Evolutionary conservation across 2,797 vertebrate species (phyloP).

Genomic region (Heteromormyrus szaboi): DNA sequence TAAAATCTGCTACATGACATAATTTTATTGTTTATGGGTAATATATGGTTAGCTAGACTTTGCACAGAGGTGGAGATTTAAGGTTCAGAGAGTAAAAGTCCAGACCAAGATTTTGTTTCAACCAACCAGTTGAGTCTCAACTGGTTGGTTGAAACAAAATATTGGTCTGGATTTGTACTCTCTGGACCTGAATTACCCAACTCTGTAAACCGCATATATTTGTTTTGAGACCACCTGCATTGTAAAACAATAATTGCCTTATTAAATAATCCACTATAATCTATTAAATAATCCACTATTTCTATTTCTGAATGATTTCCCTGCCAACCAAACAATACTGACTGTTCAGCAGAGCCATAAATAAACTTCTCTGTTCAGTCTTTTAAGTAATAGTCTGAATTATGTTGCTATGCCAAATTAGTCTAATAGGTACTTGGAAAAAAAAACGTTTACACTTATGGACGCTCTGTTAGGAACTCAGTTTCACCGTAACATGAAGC

Average conservation of each 20-base stretch:
- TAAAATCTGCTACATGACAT: background rate
- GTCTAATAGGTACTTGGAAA: background rate
- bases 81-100: background rate
- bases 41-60: background rate
- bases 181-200: background rate
- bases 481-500: background rate
- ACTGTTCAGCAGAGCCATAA: background rate
- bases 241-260: background rate
- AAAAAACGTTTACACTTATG: background rate
- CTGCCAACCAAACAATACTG: background rate
- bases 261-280: background rate
- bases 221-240: background rate
- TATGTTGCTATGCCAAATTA: background rate
- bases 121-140: background rate
- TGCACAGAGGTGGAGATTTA: background rate
- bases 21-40: background rate
- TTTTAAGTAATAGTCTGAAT: background rate
- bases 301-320: background rate
- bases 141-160: background rate
- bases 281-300: background rate
- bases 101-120: background rate
- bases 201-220: background rate
- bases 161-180: background rate
- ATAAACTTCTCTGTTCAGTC: background rate
- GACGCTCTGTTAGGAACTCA: background rate